phyloP scores from a whole-genome alignment of 2,113 vertebrate genomes.

The Calyptommatus sinebrachiatus region DNA sequence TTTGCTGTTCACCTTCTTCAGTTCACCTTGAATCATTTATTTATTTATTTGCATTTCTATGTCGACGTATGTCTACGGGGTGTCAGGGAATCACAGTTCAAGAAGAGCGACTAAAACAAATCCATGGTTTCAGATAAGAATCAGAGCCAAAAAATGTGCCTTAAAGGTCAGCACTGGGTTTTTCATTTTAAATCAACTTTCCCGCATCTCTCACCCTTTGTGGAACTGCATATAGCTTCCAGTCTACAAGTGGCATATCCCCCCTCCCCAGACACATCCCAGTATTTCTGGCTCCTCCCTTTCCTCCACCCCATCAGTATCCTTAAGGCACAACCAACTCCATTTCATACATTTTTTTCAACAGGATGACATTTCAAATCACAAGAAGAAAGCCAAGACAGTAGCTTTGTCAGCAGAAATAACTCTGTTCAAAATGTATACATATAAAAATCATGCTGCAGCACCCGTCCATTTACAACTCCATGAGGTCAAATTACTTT shows the following conservation, averaged over 20 bases:
- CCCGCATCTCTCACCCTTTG: background rate
- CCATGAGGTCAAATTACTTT: background rate
- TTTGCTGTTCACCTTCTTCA: conserved; percentile 46
- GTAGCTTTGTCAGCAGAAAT: background rate
- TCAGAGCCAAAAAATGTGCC: too few species aligned
- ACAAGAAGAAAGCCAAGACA: background rate
- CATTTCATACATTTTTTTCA: background rate
- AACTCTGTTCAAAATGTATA: background rate
- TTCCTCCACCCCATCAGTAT: background rate
- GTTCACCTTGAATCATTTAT: background rate
- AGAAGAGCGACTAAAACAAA: too few species aligned
- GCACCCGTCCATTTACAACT: background rate
- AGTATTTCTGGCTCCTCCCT: background rate
- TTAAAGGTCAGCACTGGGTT: background rate
- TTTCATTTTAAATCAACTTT: conserved; percentile 10
- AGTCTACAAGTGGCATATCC: background rate
- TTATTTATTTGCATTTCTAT: too few species aligned
- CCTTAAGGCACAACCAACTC: background rate
- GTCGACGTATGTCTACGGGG: too few species aligned
- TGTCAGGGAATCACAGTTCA: too few species aligned
- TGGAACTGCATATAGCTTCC: background rate
- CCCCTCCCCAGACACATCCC: background rate
- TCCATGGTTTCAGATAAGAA: too few species aligned
- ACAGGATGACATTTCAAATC: background rate
- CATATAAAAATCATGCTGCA: too few species aligned